A percentile compares a stretch with the other conserved stretches of the same genome.
These are phyloP conservation scores for Ichneumon xanthorius DNA, from an alignment of 2,888 invertebrate species.

Conservation along the genomic window DNA sequence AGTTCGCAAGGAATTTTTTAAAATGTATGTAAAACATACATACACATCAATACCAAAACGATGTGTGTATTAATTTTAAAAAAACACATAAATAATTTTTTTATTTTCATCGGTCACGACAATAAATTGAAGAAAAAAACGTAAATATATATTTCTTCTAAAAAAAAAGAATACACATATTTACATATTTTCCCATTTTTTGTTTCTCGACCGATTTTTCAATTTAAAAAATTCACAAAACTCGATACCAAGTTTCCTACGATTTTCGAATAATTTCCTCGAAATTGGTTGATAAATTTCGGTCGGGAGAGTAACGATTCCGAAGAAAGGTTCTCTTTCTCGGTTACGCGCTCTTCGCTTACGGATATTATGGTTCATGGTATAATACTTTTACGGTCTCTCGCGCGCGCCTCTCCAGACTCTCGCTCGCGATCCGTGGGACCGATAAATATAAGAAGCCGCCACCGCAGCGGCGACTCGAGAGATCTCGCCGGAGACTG, in stretches of 20 bases:
- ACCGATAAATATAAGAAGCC: constrained; percentile 68
- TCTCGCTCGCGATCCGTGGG: constrained; percentile 58
- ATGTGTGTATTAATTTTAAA: not conserved
- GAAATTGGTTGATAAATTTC: not conserved
- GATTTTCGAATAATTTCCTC: not conserved
- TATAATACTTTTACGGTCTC: constrained; percentile 59
- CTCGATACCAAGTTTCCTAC: no score
- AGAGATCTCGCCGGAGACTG: constrained; percentile 56
- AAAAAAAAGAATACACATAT: no score
- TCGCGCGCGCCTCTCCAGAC: constrained; percentile 21
- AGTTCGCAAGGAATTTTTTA: not conserved
- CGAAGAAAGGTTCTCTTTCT: not conserved
- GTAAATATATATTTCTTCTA: no score
- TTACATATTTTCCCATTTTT: not conserved
- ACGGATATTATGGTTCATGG: constrained; percentile 45
- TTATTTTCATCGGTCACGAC: no score
- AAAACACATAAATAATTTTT: no score
- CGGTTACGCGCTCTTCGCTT: not conserved
- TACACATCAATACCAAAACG: not conserved
- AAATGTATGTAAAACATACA: not conserved
- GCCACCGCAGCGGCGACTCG: constrained; percentile 57
- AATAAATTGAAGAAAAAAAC: no score
- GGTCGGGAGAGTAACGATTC: not conserved
- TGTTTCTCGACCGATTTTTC: not conserved
- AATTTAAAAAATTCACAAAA: not conserved